Evolutionary conservation across 2,113 vertebrate genomes (phyloP), one percentile per base, ranked within the genome.

Genomic region (Ochotona curzoniae): DNA sequence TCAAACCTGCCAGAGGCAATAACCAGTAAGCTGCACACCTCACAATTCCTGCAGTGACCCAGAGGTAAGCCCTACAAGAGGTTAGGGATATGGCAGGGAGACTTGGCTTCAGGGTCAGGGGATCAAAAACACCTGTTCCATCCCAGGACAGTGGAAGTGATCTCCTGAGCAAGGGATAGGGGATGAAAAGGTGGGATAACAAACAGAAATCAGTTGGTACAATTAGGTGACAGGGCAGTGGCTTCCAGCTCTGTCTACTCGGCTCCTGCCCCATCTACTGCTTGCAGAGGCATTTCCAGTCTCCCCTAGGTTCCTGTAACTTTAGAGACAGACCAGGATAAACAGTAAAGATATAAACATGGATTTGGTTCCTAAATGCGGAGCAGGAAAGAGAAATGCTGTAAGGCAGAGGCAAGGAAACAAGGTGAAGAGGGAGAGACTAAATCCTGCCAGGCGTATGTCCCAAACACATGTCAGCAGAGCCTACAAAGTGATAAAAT

Each of bases 371-470:
- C 25, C 80, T 69, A 4, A 47, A 74, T 76, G 57, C 32, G n/a
- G 32, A 26, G 35, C 74, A 89, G 44, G 47, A 63, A 28, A 74
- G 86, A 93, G 93, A 82, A 74, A 95, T 20, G n/a, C 89, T 51
- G 20, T 30, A n/a, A 91, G 32, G 63, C 49, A 75, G 81, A 71
- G 28, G 64, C 18, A 66, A 70, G 70, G 32, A 66, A 67, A 73
- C 17, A 60, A 32, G 57, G 5, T 51, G 10, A 83, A 86, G 26
- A 88, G 76, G 35, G 70, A 76, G 76, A 23, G 28, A 64, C 21
- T 30, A 63, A 67, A 70, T 15, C 30, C 26, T 25, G 3, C 32
- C 0, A 67, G n/a, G 2, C 32, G 82, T 18, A 83, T 60, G 18
- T 13, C 64, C 28, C 26, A 8, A 8, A 30, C 35, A 44, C 25